Base-by-base conservation (phyloP, 1,140 invertebrate species). In the Apis mellifera region DNA sequence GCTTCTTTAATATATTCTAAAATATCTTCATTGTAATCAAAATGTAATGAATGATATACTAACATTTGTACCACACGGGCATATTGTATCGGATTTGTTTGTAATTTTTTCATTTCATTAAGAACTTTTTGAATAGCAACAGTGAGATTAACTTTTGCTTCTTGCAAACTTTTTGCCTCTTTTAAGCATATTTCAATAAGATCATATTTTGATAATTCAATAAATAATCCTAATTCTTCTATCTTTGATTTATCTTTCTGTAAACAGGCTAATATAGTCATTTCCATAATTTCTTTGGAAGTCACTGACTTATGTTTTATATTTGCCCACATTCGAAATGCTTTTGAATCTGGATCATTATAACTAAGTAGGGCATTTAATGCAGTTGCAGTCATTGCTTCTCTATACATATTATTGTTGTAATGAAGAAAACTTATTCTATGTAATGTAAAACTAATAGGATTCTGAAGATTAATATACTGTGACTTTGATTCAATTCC, bases 191-290 rank as follows among this genome's bases (percentile, higher is more conserved):
- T 73, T 54, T 90, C 76, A 9, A 77, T 54, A 9, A 92, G 60
- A 83, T 92, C 86, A 55, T 91, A 89, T 26, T 92, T 71, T 0
- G 85, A 78, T 23, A 91, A 68, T 9, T 90, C 66, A 5, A 93
- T n/a, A 11, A 82, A 71, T 9, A 93, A 72, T 17, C 90, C 91
- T 23, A 94, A 26, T 60, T 90, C 82, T n/a, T 90, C 77, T 13
- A 91, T 86, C 0, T 71, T 68, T 1, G 76, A 32, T 9, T 68
- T 50, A 69, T 93, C 89, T 2, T 42, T 69, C 68, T 78, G 90
- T 12, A 94, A 82, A 54, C 89, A 93, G 2, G 83, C 62, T 26
- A 92, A 12, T 42, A 94, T 88, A 26, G 93, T 90, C 11, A 91
- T 48, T 48, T 89, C 76, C 65, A 72, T 68, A 15, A 90, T 72